Conservation (phyloP, 1,140 invertebrate species). For the Episyrphus balteatus region DNA sequence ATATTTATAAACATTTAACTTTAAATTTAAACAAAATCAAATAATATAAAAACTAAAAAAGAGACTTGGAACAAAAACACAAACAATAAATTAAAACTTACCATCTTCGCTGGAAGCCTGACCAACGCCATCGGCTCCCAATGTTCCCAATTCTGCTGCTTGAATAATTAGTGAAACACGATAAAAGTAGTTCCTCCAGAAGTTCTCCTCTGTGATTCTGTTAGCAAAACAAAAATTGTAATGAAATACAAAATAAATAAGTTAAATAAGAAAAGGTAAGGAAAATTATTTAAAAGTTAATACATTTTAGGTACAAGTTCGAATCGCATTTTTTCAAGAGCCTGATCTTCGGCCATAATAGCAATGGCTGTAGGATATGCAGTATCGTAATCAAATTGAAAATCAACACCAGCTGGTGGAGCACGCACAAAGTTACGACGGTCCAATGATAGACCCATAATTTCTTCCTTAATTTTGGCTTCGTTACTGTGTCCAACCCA, state of each 20-base stretch:
- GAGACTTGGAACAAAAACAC: neutral
- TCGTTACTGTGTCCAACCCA: constrained; percentile 88
- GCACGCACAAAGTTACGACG: constrained; percentile 93
- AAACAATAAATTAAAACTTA: constrained; percentile 15
- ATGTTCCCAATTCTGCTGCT: constrained; percentile 66
- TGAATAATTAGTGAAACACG: constrained; percentile 95
- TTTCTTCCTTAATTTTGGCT: constrained; percentile 83
- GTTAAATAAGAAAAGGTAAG: neutral
- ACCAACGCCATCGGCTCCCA: constrained; percentile 36
- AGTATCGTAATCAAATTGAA: constrained; percentile 88
- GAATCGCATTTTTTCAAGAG: constrained; percentile 96
- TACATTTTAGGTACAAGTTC: constrained; percentile 96
- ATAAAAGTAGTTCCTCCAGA: constrained; percentile 99
- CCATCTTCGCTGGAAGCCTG: constrained; percentile 36
- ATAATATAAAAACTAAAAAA: neutral
- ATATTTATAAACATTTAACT: too few species aligned
- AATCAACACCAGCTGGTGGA: constrained; percentile 89
- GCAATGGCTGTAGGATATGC: constrained; percentile 85
- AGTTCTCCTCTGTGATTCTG: constrained; percentile 94
- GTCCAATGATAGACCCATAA: constrained; percentile 90
- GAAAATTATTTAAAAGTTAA: constrained; percentile 12
- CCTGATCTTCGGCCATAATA: constrained; percentile 87
- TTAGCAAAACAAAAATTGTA: constrained; percentile 12
- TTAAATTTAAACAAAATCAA: too few species aligned
- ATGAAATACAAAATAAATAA: neutral